Evolutionary conservation across 2,113 vertebrate genomes (phyloP), one percentile per base, ranked within the genome.

Genomic region (Mirounga angustirostris): DNA sequence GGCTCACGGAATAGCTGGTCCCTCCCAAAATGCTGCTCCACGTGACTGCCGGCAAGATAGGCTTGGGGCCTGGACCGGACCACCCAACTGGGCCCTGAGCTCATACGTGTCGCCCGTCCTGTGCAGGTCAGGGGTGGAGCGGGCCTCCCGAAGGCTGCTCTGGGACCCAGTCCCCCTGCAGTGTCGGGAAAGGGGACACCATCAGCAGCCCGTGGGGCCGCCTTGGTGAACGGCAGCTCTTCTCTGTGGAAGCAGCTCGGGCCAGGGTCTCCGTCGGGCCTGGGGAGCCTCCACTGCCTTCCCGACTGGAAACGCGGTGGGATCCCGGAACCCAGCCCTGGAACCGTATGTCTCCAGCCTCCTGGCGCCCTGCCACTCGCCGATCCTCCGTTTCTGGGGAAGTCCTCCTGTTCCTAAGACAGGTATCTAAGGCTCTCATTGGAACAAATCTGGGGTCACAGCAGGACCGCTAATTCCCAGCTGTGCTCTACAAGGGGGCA

Each of bases 281-380:
- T 9, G 11, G 0, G 0, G 50, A 58, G 67, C 22, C 40, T 16
- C 21, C 1, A 1, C 46, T 24, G 19, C 92, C 54, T 50, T 52
- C 0, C 0, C 63, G 50, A 40, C 12, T 21, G 73, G 80, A 87
- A 79, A 9, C 14, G 0, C 7, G 33, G 84, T 2, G 46, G 73
- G 63, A 61, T n/a, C n/a, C 69, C 30, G 26, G 59, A 11, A n/a
- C 7, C 0, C 2, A 36, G 69, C 59, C 61, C n/a, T 50, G 52
- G 54, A 18, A 3, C 79, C 92, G 26, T 71, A 46, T 1, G 33
- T 58, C 40, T 0, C 0, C 33, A 0, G 54, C 52, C 7, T 24
- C 61, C 56, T 2, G 12, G 36, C 18, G 1, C 13, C n/a, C 90
- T 18, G 65, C 40, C 9, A 65, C 63, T 43, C 7, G 15, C 50